Conservation (phyloP, 1,140 invertebrate genomes). For the Tetragnatha versicolor region DNA sequence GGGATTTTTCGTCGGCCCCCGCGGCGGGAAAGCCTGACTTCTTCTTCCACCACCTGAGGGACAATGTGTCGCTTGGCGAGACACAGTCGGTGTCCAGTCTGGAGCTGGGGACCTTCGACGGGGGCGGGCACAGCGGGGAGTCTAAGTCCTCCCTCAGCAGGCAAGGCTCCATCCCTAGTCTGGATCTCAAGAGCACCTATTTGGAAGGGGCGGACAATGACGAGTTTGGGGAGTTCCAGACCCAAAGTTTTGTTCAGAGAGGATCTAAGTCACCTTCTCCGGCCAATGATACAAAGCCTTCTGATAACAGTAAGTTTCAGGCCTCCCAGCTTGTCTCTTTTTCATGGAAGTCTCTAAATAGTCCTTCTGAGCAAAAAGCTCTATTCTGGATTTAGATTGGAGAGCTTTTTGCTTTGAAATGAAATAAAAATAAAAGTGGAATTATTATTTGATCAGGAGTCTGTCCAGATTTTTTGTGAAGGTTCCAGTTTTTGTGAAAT, state of each 20-base stretch:
- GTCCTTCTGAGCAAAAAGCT: too few relatives aligned
- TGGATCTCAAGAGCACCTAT: constrained; percentile 66
- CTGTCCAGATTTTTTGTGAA: too few relatives aligned
- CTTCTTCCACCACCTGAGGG: constrained; percentile 50
- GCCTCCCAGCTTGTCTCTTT: too few relatives aligned
- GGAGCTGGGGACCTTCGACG: constrained; percentile 64
- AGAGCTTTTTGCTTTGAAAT: too few relatives aligned
- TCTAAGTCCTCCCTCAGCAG: constrained; percentile 62
- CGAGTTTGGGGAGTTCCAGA: constrained; percentile 56
- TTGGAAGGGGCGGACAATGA: constrained; percentile 64
- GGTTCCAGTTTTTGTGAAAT: too few relatives aligned
- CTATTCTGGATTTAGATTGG: too few relatives aligned
- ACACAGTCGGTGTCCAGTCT: constrained; percentile 66
- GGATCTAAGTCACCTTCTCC: constrained; percentile 38
- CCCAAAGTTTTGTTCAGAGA: not conserved
- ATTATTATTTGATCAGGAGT: too few relatives aligned
- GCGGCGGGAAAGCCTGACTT: constrained; percentile 31
- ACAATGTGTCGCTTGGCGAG: constrained; percentile 59
- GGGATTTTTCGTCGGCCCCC: too few relatives aligned
- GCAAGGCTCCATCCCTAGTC: constrained; percentile 67
- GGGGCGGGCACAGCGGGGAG: constrained; percentile 57
- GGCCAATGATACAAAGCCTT: not conserved
- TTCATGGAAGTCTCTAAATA: too few relatives aligned
- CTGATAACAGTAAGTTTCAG: constrained; percentile 30
- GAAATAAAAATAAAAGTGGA: too few relatives aligned